Evolutionary conservation across 2,113 vertebrate genomes (phyloP).

Genomic region (Scytalopus superciliaris): DNA sequence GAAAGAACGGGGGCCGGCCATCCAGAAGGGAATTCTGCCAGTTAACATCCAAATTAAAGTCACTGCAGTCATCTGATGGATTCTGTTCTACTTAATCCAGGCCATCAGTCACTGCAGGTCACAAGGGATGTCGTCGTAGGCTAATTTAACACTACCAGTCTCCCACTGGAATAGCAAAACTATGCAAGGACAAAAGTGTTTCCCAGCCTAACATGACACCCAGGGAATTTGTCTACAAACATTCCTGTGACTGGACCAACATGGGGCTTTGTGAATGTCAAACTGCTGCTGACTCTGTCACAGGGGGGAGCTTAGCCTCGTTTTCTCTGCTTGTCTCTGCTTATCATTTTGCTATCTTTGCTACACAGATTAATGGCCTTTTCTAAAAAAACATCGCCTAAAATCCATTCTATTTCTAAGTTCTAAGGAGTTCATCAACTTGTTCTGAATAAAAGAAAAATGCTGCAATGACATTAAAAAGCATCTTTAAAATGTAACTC

Average conservation of each 20-base stretch:
- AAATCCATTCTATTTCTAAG: neutral
- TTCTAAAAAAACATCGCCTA: neutral
- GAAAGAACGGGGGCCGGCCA: neutral
- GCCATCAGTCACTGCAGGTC: constrained; percentile 17
- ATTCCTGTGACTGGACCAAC: neutral
- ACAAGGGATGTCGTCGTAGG: neutral
- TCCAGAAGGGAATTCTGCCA: constrained; percentile 14
- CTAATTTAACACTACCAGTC: neutral
- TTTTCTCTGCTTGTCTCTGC: neutral
- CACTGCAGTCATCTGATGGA: neutral
- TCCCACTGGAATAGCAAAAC: neutral
- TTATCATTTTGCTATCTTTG: neutral
- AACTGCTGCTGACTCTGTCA: neutral
- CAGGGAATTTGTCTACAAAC: neutral
- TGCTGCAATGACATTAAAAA: neutral
- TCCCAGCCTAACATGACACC: neutral
- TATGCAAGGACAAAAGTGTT: neutral
- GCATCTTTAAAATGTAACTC: neutral
- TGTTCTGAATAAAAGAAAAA: neutral
- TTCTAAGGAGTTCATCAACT: neutral
- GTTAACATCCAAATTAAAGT: neutral
- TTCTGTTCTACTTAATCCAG: constrained; percentile 46
- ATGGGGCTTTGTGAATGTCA: neutral
- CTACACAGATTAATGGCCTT: neutral
- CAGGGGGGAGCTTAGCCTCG: neutral